Base-by-base conservation (phyloP, 1,140 invertebrate genomes). In the Maconellicoccus hirsutus region DNA sequence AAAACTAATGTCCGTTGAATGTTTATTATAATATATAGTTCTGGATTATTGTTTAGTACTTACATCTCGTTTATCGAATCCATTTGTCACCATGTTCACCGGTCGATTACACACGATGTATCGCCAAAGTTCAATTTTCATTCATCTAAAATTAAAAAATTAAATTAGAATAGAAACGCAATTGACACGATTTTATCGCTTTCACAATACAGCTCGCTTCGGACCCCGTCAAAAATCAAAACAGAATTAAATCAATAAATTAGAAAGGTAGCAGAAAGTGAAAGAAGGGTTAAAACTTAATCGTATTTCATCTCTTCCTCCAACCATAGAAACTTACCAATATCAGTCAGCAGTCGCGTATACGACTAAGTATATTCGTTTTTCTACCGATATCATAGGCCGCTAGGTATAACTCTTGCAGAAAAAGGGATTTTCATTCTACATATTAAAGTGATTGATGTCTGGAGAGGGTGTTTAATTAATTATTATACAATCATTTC, bases 1-100 rank as follows among this genome's bases (percentile, higher is more conserved):
- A 66, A 66, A 66, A 66, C 61, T 66, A 66, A 66, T 66, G 61
- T 66, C 25, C 61, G 61, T 66, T 26, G 61, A 66, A 66, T 66
- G 61, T 66, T 66, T 22, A 26, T 66, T 66, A 66, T 66, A 66
- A 66, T 66, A 66, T 66, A 66, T 66, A 26, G 61, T 25, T 66
- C 61, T 19, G 25, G 61, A 66, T 66, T 66, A 66, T 66, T 66
- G 61, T 66, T 66, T 66, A 66, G 61, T 25, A 66, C 61, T 26
- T 26, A 26, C 25, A 66, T 16, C 25, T 66, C 10, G 19, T 66
- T 66, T 66, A 66, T 66, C 21, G 25, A 66, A 66, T 8, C 61
- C 21, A 66, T 66, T 66, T 66, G 61, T 66, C 61, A 66, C 61
- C n/a, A n/a, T n/a, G n/a, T n/a, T n/a, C n/a, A n/a, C n/a, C n/a